These are phyloP conservation scores for Heterocephalus glaber DNA, from an alignment of 2,113 vertebrate genomes.

Conservation along the genomic window DNA sequence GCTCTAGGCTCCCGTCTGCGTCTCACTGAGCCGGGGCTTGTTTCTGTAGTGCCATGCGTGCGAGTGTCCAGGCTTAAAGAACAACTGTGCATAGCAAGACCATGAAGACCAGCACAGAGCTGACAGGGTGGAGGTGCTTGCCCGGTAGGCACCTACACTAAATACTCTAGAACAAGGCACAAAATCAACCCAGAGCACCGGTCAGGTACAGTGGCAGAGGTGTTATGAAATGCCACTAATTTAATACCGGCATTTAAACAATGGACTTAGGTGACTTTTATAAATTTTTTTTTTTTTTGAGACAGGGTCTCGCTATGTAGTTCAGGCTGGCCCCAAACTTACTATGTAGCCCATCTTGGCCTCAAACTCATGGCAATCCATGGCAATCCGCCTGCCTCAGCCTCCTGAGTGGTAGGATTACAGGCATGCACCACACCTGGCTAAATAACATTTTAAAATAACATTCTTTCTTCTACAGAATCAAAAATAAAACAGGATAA, in stretches of 20 bases:
- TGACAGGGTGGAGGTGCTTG: background rate
- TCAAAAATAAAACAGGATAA: slow-evolving; percentile 35
- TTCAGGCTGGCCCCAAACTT: background rate
- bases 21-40: slow-evolving; percentile 4
- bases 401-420: background rate
- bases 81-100: background rate
- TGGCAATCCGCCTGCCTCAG: background rate
- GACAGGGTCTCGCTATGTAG: background rate
- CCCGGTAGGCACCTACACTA: background rate
- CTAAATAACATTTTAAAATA: background rate
- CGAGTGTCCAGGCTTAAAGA: background rate
- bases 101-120: background rate
- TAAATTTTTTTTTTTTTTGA: background rate
- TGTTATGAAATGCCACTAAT: background rate
- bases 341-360: background rate
- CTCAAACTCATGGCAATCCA: background rate
- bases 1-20: background rate
- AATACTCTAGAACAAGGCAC: background rate
- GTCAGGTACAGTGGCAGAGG: background rate
- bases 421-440: background rate
- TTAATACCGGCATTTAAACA: slow-evolving; percentile 6
- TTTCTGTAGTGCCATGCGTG: background rate
- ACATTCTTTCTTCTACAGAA: slow-evolving; percentile 41
- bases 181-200: background rate
- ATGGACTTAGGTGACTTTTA: background rate